These are phyloP conservation scores for Tetrao urogallus DNA, from an alignment of 2,113 vertebrate species.

Conservation along the genomic window DNA sequence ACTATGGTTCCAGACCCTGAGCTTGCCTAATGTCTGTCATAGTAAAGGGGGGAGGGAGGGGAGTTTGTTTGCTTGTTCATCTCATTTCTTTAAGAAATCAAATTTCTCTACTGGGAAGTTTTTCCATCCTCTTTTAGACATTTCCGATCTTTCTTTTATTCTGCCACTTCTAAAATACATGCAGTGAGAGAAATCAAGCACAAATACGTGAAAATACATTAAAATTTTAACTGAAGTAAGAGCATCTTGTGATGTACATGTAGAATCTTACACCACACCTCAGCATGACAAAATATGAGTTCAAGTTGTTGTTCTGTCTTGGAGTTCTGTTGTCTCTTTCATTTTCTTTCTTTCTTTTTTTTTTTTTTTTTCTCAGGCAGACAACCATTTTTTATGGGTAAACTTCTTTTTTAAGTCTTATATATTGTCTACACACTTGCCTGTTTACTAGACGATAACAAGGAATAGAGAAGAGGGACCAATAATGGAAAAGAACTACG, in stretches of 20 bases:
- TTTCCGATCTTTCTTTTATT: neutral
- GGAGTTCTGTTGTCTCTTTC: neutral
- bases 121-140: neutral
- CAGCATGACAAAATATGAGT: neutral
- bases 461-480: conserved; percentile 65
- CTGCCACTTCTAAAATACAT: neutral
- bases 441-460: conserved; percentile 68
- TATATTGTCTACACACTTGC: conserved; percentile 38
- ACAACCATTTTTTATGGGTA: conserved; percentile 21
- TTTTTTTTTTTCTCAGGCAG: neutral
- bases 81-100: neutral
- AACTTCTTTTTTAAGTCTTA: conserved; percentile 11
- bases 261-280: neutral
- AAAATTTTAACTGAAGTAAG: neutral
- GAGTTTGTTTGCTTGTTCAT: fast-evolving
- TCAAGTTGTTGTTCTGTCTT: neutral
- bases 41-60: neutral
- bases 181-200: neutral
- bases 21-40: neutral
- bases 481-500: conserved; percentile 45
- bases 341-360: neutral
- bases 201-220: conserved; percentile 1
- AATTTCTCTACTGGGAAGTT: neutral
- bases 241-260: neutral
- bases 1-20: neutral